Evolutionary conservation across 2,888 invertebrate genomes (phyloP), one percentile per base, ranked within the genome.

Genomic region (Tineola bisselliella): DNA sequence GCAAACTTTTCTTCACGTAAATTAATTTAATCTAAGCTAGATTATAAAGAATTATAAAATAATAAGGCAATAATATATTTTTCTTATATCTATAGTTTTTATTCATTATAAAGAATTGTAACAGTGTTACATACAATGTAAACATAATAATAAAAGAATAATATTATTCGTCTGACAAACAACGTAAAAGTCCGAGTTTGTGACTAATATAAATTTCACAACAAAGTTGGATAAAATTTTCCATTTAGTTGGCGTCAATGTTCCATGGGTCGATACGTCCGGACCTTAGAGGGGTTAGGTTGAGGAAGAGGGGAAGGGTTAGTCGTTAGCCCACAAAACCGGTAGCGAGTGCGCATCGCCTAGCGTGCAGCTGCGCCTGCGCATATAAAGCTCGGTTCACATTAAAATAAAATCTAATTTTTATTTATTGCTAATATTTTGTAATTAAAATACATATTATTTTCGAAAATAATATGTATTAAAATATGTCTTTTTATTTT

Each of bases 261-360:
- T 48, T 61, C 63, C 38, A 54, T 60, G 56, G 38, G 44, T 43
- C 62, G 61, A 62, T 60, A 59, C 15, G 33, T 54, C 48, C 17
- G 48, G 48, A 48, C 48, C 48, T 48, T 48, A 48, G 48, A 25
- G 54, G 54, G 25, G 54, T 54, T 17, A 2, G 56, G 44, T 3
- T n/a, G 33, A 12, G 19, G 19, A 59, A 62, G 62, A 64, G 66
- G 63, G 62, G 68, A 69, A 67, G 66, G 67, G 75, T 70, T 74
- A 73, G 77, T 81, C 81, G 81, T 82, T 76, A 81, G 77, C 81
- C 58, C 76, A 79, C 76, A 82, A 77, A 86, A 86, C 86, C 84
- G 86, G 86, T 86, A 86, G 86, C 84, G 74, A 73, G 68, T 77
- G 79, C 79, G 79, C 80, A 76, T 79, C 79, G 76, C 61, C 59